Percentiles rank a stretch among this genome's conserved stretches.
phyloP scores from a whole-genome alignment of 2,888 invertebrate genomes.

The Brachylomia viminalis region DNA sequence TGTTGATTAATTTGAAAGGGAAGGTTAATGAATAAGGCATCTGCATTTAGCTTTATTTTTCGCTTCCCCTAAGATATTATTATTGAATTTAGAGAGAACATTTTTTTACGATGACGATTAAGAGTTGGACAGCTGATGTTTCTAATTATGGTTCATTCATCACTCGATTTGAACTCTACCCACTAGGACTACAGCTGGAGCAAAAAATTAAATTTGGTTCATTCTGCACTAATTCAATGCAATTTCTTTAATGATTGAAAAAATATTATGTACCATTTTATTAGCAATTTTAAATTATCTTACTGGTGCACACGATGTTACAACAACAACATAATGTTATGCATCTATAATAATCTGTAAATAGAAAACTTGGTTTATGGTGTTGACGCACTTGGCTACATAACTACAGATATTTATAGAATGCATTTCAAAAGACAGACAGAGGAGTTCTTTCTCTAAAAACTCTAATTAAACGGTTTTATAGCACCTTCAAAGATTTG shows the following conservation, averaged over 20 bases:
- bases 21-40: neutral
- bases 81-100: neutral
- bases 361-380: neutral
- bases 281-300: neutral
- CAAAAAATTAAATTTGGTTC: neutral
- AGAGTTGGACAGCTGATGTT: neutral
- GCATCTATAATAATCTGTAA: neutral
- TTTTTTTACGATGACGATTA: neutral
- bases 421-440: neutral
- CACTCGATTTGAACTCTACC: neutral
- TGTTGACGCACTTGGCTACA: slow-evolving; percentile 4
- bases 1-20: slow-evolving; percentile 18
- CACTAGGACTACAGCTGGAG: neutral
- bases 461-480: neutral
- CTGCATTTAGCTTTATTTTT: neutral
- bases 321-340: neutral
- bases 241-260: neutral
- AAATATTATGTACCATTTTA: neutral
- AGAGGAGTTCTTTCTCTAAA: neutral
- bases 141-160: neutral
- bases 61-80: neutral
- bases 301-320: neutral
- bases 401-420: slow-evolving; percentile 6
- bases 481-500: neutral
- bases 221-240: neutral